Conservation (phyloP, 1,140 invertebrate species). For the Lordiphosa collinella region DNA sequence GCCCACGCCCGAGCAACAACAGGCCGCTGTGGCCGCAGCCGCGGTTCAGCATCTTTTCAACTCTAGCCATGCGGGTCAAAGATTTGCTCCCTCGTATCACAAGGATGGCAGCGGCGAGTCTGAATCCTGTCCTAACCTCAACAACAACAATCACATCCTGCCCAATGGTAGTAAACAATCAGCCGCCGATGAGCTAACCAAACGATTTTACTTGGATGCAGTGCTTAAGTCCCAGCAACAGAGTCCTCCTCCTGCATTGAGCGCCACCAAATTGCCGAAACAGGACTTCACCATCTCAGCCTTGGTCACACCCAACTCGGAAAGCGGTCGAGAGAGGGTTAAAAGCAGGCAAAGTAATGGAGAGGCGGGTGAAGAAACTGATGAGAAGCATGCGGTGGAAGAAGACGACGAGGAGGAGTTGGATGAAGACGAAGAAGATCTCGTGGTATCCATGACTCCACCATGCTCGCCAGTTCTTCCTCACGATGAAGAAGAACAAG, state of each 20-base stretch:
- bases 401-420: constrained; percentile 13
- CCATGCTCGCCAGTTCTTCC: constrained; percentile 62
- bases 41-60: constrained; percentile 73
- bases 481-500: neutral
- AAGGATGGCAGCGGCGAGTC: constrained; percentile 20
- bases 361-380: constrained; percentile 32
- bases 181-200: constrained; percentile 82
- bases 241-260: constrained; percentile 42
- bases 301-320: constrained; percentile 72
- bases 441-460: constrained; percentile 79
- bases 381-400: constrained; percentile 12
- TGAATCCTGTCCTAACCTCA: constrained; percentile 27
- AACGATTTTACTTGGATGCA: constrained; percentile 86
- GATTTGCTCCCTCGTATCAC: constrained; percentile 37
- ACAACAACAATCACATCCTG: constrained; percentile 57
- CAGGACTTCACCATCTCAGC: constrained; percentile 73
- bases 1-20: constrained; percentile 77
- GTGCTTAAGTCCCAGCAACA: constrained; percentile 84
- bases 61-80: constrained; percentile 52
- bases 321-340: constrained; percentile 63
- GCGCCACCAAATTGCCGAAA: constrained; percentile 62
- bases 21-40: constrained; percentile 65
- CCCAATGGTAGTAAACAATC: constrained; percentile 60
- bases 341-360: constrained; percentile 66
- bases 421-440: constrained; percentile 58